Conservation (phyloP, 2,888 invertebrate species). For the Ypsolopha sequella region DNA sequence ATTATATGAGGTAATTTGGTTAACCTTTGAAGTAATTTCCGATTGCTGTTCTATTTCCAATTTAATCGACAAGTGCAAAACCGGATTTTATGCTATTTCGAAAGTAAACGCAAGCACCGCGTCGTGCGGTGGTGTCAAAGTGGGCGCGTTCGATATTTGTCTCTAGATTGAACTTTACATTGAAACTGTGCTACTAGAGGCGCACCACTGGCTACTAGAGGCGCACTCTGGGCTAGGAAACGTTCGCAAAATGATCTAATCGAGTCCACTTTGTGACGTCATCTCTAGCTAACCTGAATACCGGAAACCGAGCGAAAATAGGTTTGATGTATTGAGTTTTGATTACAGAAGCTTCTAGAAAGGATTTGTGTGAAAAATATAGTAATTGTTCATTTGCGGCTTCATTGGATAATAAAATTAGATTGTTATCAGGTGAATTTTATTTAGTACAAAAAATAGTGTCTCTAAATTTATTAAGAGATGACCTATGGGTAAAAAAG, state of each 20-base stretch:
- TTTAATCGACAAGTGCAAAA: background rate
- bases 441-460: too few relatives aligned
- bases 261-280: background rate
- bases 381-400: too few relatives aligned
- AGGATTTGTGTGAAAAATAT: too few relatives aligned
- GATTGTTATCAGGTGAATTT: too few relatives aligned
- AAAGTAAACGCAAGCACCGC: background rate
- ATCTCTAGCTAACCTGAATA: background rate
- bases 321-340: too few relatives aligned
- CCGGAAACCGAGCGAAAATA: background rate
- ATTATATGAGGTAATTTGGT: too few relatives aligned
- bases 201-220: background rate
- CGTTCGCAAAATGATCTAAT: background rate
- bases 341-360: too few relatives aligned
- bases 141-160: constrained; percentile 8
- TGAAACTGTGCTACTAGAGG: constrained; percentile 16
- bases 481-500: too few relatives aligned
- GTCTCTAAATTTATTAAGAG: too few relatives aligned
- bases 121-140: background rate
- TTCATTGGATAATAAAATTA: too few relatives aligned
- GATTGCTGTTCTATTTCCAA: background rate
- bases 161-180: constrained; percentile 28
- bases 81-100: background rate
- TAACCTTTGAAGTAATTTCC: background rate
- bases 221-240: background rate